Percentiles rank a stretch among this genome's conserved stretches.
These are phyloP conservation scores for Dufourea novaeangliae DNA, from an alignment of 1,140 invertebrate species.

Conservation along the genomic window DNA sequence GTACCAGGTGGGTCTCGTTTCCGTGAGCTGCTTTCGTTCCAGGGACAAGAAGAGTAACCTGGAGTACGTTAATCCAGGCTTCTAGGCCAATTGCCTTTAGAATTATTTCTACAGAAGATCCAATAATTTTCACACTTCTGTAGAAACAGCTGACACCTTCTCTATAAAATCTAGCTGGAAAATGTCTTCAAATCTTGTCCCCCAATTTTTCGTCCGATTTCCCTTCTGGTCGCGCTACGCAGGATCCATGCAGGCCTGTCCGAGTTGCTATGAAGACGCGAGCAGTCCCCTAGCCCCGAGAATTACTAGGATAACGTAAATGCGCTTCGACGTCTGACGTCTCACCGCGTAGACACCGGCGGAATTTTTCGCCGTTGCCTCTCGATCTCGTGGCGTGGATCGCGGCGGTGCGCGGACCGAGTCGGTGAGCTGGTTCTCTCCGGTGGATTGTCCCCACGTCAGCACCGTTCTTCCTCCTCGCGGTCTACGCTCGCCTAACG, in stretches of 20 bases:
- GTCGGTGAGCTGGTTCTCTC: conserved; percentile 58
- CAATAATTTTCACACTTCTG: too few relatives aligned
- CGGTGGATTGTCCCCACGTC: conserved; percentile 66
- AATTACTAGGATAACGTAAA: conserved; percentile 67
- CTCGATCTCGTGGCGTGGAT: neutral
- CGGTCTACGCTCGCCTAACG: conserved; percentile 61
- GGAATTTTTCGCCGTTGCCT: conserved; percentile 59
- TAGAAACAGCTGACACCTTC: too few relatives aligned
- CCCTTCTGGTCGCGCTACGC: neutral
- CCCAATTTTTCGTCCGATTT: neutral
- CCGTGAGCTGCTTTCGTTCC: too few relatives aligned
- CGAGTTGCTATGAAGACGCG: neutral
- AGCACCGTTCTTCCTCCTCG: conserved; percentile 63
- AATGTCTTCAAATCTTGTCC: neutral
- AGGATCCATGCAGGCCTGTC: neutral
- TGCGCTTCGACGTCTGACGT: conserved; percentile 72
- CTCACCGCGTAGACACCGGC: conserved; percentile 56
- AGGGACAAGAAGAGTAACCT: too few relatives aligned
- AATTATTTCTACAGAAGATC: too few relatives aligned
- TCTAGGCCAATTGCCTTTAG: too few relatives aligned
- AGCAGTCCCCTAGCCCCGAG: conserved; percentile 4
- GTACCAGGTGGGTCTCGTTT: too few relatives aligned
- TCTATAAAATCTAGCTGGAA: too few relatives aligned
- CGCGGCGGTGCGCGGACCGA: conserved; percentile 4
- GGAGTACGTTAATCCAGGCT: too few relatives aligned